Evolutionary conservation across 2,797 vertebrate genomes (phyloP).

Genomic region (Phylloscopus collybita): DNA sequence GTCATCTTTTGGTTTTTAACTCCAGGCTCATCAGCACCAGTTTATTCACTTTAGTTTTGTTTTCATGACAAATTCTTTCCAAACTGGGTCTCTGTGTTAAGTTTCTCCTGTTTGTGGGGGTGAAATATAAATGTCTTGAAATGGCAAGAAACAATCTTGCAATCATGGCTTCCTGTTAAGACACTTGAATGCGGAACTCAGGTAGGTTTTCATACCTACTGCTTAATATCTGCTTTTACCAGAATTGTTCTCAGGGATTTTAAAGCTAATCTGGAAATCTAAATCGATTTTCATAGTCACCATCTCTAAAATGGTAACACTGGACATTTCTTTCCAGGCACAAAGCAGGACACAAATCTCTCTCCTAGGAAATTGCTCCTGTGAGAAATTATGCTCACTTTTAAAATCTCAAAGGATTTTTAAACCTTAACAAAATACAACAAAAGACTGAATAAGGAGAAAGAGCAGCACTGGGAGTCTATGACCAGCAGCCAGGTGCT

Average conservation of each 20-base stretch:
- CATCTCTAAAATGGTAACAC: neutral
- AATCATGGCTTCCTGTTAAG: neutral
- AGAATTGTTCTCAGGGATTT: neutral
- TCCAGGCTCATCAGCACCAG: neutral
- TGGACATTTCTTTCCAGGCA: neutral
- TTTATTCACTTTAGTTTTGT: neutral
- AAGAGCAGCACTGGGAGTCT: no score
- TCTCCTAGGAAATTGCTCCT: neutral
- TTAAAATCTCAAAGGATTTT: no score
- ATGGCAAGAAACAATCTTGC: neutral
- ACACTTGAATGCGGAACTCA: neutral
- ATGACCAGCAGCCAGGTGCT: no score
- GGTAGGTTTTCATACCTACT: neutral
- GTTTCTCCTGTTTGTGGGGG: neutral
- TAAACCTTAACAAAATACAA: no score
- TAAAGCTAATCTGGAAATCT: neutral
- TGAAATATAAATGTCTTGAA: neutral
- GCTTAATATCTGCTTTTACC: neutral
- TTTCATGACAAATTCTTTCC: neutral
- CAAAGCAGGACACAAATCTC: neutral
- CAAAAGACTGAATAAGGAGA: no score
- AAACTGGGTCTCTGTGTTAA: neutral
- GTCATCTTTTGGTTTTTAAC: neutral
- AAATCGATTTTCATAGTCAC: neutral
- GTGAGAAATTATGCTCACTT: no score